Base-by-base conservation (phyloP, 2,797 vertebrate genomes). In the Scyliorhinus canicula region DNA sequence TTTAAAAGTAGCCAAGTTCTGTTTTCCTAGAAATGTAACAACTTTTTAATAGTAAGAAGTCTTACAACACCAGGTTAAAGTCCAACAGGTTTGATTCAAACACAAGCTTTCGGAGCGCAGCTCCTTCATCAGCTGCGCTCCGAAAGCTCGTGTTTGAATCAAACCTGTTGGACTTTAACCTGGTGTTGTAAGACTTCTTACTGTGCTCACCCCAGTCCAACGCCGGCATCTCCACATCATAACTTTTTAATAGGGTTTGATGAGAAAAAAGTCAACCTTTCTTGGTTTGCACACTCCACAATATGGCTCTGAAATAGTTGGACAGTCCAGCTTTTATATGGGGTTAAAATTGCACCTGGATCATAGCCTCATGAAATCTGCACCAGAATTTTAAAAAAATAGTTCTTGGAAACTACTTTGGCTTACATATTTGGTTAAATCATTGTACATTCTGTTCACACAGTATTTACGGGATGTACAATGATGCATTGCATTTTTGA, bases 381-480 rank as follows among this genome's bases (percentile, higher is more conserved):
- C 63, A 93, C 12, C n/a, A 93, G 88, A 63, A 44, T 93, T 63
- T 40, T 4, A 35, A 69, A 69, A 60, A 44, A 8, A 26, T 93
- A 0, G 50, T 50, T 93, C 67, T 71, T 71, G 91, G 93, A 93
- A 93, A 60, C 63, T 69, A 69, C 4, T 31, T 93, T 50, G 44
- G 12, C 35, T 26, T 50, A 52, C 93, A 93, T 93, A 69, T 93
- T 93, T 71, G 65, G 44, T 93, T 93, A 65, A 93, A 71, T 93
- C 44, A 93, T 71, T 44, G 65, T 35, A 93, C 93, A 93, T 93
- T 69, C 44, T 93, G 93, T 93, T 71, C 93, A 93, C 63, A 93
- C 65, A 71, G 4, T 69, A 93, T 93, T 93, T 93, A 50, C 26
- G 28, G 63, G 93, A 93, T 50, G 60, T 67, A 93, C 65, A 69